phyloP scores from a whole-genome alignment of 2,888 invertebrate genomes.

The Paralinhomoeus sp. region DNA sequence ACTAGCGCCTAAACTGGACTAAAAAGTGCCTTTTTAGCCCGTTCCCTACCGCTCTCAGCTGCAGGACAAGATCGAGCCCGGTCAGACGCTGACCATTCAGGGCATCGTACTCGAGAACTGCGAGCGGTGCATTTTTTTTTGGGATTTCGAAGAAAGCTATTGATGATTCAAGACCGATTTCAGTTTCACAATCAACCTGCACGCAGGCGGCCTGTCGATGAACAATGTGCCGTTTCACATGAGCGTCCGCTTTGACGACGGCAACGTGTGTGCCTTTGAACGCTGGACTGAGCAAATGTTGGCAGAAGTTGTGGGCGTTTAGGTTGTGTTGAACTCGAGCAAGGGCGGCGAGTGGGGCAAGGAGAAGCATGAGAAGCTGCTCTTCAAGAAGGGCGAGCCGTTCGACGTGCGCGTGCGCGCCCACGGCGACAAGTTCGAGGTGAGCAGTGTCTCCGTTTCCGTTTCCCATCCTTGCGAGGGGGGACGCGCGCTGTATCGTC shows the following conservation, averaged over 20 bases:
- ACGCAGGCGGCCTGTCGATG: too few relatives aligned
- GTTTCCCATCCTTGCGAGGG: background rate
- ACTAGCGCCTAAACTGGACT: too few relatives aligned
- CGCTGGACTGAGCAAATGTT: too few relatives aligned
- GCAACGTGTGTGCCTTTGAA: background rate
- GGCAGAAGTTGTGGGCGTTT: too few relatives aligned
- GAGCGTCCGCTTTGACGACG: slow-evolving; percentile 17
- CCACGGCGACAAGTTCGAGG: slow-evolving; percentile 16
- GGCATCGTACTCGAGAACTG: slow-evolving; percentile 13
- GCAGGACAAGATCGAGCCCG: slow-evolving; percentile 16
- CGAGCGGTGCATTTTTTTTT: slow-evolving; percentile 13
- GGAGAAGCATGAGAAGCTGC: slow-evolving; percentile 16
- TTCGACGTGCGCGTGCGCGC: slow-evolving; percentile 21
- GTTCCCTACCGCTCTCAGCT: slow-evolving; percentile 15
- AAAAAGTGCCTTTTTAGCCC: slow-evolving; percentile 15
- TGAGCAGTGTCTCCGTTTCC: background rate
- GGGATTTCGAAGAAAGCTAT: too few relatives aligned
- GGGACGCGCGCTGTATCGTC: too few relatives aligned
- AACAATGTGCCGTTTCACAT: slow-evolving; percentile 14
- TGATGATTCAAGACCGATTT: too few relatives aligned
- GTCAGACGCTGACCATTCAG: slow-evolving; percentile 15
- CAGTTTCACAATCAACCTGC: too few relatives aligned
- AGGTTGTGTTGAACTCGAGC: background rate
- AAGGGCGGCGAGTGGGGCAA: slow-evolving; percentile 18
- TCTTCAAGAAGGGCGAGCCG: slow-evolving; percentile 13